Evolutionary conservation across 2,888 invertebrate species (phyloP).

Genomic region (Stenolophus ochropezus): DNA sequence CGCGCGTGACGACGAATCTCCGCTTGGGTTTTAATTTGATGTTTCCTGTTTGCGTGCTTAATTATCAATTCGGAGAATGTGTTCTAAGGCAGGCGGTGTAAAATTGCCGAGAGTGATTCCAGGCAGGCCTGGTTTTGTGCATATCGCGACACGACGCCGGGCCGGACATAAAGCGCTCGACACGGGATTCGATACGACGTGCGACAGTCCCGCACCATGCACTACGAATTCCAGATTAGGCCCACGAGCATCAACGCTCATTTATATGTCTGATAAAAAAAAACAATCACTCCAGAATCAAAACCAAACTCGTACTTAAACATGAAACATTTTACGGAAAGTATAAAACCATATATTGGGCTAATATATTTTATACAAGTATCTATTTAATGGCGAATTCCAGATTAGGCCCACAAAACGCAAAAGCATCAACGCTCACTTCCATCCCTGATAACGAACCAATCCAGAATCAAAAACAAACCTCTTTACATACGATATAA

Average conservation of each 20-base stretch:
- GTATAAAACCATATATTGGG: too few relatives aligned
- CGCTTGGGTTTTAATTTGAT: slow-evolving; percentile 55
- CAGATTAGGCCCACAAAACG: too few relatives aligned
- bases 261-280: too few relatives aligned
- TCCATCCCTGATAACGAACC: too few relatives aligned
- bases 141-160: slow-evolving; percentile 28
- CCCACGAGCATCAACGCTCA: background rate
- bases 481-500: too few relatives aligned
- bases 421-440: too few relatives aligned
- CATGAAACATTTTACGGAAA: too few relatives aligned
- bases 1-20: slow-evolving; percentile 54
- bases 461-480: too few relatives aligned
- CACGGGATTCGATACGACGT: background rate
- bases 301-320: too few relatives aligned
- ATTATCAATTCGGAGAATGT: slow-evolving; percentile 57
- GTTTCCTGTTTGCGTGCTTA: slow-evolving; percentile 59
- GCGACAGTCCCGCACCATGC: background rate
- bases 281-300: too few relatives aligned
- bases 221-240: background rate
- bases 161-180: slow-evolving; percentile 2
- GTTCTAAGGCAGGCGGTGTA: slow-evolving; percentile 27
- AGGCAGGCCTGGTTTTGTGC: slow-evolving; percentile 44
- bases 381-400: too few relatives aligned
- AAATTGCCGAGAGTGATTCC: slow-evolving; percentile 49
- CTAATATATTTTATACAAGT: too few relatives aligned